These are phyloP conservation scores for Sinohyriopsis cumingii DNA, from an alignment of 2,888 invertebrate genomes.

Conservation along the genomic window DNA sequence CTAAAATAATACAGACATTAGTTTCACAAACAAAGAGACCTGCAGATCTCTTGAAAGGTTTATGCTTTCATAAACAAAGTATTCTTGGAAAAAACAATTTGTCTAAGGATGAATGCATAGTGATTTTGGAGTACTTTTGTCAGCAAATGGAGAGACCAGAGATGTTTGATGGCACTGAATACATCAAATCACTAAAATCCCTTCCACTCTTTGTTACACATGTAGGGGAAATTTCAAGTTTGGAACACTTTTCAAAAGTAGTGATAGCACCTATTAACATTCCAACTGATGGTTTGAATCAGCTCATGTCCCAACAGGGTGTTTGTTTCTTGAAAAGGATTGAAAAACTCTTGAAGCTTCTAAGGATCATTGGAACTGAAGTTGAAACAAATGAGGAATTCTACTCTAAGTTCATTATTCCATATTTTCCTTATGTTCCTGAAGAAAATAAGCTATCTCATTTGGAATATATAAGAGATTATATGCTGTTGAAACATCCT, in stretches of 20 bases:
- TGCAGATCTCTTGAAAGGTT: no score
- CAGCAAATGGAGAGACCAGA: neutral
- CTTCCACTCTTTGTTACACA: constrained; percentile 6
- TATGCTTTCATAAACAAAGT: no score
- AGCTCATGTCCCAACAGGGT: no score
- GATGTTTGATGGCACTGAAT: neutral
- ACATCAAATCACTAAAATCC: neutral
- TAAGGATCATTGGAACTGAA: neutral
- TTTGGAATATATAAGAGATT: neutral
- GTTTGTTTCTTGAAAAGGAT: no score
- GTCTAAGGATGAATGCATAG: neutral
- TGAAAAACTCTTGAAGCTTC: no score
- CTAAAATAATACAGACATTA: no score
- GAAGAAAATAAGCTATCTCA: neutral
- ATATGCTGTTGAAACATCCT: no score
- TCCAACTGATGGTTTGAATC: neutral
- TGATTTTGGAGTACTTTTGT: constrained; percentile 3
- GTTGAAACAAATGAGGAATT: neutral
- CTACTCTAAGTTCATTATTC: neutral
- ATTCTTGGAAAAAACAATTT: no score
- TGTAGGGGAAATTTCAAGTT: neutral
- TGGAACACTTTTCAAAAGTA: neutral
- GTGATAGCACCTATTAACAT: constrained; percentile 1
- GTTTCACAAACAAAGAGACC: no score
- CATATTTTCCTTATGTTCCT: neutral